Percentiles rank a stretch among this genome's conserved stretches.
These are phyloP conservation scores for Paracanthobrama guichenoti DNA, from an alignment of 2,113 vertebrate species.

Conservation along the genomic window DNA sequence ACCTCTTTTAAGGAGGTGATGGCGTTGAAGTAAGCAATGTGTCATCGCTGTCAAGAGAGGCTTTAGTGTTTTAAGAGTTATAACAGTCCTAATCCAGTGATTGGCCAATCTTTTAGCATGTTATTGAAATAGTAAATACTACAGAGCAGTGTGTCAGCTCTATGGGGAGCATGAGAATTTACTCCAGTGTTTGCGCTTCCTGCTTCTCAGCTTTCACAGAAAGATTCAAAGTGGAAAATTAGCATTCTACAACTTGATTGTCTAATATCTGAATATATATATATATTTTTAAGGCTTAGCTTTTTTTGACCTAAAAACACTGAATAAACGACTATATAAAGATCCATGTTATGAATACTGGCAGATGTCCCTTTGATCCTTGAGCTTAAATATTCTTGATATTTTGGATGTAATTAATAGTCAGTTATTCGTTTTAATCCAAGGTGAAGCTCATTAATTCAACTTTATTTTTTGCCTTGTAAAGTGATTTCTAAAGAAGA, in stretches of 20 bases:
- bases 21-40: slow-evolving; percentile 52
- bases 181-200: slow-evolving; percentile 46
- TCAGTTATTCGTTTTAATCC: slow-evolving; percentile 57
- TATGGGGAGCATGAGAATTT: slow-evolving; percentile 46
- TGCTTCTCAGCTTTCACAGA: slow-evolving; percentile 9
- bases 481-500: slow-evolving; percentile 55
- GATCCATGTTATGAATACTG: slow-evolving; percentile 39
- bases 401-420: slow-evolving; percentile 61
- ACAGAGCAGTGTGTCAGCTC: slow-evolving; percentile 49
- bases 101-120: slow-evolving; percentile 47
- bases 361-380: slow-evolving; percentile 44
- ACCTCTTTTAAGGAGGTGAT: slow-evolving; percentile 43
- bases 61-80: slow-evolving; percentile 49
- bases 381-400: slow-evolving; percentile 52
- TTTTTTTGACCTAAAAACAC: slow-evolving; percentile 4
- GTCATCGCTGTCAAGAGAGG: slow-evolving; percentile 55
- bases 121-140: slow-evolving; percentile 63
- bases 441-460: slow-evolving; percentile 60
- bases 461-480: slow-evolving; percentile 18
- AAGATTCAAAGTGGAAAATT: neutral
- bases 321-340: slow-evolving; percentile 35
- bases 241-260: slow-evolving; percentile 11
- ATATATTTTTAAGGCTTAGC: neutral
- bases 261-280: neutral
- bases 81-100: slow-evolving; percentile 49